phyloP scores from a whole-genome alignment of 1,140 invertebrate genomes.

The Acyrthosiphon pisum region DNA sequence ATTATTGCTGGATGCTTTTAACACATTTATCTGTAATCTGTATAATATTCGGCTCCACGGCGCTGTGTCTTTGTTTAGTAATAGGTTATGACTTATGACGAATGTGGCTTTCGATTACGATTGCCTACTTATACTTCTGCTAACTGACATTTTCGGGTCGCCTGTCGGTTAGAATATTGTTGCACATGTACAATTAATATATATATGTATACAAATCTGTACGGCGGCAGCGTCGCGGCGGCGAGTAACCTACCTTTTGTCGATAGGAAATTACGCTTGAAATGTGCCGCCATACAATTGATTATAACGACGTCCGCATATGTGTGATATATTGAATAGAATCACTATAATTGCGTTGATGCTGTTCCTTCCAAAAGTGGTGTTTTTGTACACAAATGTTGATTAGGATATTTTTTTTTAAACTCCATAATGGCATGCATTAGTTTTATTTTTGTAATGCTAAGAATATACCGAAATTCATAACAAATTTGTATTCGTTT shows the following conservation, averaged over 20 bases:
- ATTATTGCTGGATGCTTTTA: not conserved
- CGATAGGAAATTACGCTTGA: not conserved
- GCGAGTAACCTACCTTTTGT: not conserved
- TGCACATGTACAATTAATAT: not conserved
- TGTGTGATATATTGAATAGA: not conserved
- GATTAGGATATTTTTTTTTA: not conserved
- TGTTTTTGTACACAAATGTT: not conserved
- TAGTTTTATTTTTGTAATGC: not conserved
- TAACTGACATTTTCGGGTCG: not conserved
- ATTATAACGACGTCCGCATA: not conserved
- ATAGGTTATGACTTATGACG: not conserved
- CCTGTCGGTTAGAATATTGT: not conserved
- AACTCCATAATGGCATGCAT: not conserved
- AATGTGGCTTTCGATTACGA: not conserved
- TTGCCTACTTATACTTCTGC: not conserved
- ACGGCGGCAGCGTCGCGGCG: not conserved
- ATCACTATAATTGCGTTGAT: not conserved
- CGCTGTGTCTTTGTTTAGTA: not conserved
- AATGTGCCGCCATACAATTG: not conserved
- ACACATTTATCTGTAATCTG: not conserved
- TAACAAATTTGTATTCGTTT: not conserved
- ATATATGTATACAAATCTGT: not conserved
- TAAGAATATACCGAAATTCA: not conserved
- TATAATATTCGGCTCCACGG: not conserved
- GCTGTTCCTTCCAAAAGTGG: not conserved